These are phyloP conservation scores for Numenius arquata DNA, from an alignment of 2,113 vertebrate genomes.

Conservation along the genomic window DNA sequence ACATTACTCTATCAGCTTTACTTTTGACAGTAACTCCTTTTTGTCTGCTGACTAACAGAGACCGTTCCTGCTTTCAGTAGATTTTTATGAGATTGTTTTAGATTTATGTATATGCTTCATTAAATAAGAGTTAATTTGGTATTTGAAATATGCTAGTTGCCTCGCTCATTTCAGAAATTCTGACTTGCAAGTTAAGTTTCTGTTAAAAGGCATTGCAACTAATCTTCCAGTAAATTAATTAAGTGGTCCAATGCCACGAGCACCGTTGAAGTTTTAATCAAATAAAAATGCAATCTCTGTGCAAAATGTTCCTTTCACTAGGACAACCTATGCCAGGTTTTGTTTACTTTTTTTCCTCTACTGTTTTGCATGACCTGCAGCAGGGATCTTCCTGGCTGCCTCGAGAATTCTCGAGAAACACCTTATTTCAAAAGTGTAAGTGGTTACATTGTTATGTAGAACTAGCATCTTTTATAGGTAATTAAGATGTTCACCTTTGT, in stretches of 20 bases:
- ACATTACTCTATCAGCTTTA: not conserved
- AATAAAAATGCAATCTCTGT: constrained; percentile 27
- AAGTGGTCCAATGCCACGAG: constrained; percentile 11
- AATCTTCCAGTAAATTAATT: constrained; percentile 46
- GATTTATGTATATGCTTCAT: not conserved
- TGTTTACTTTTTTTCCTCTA: not conserved
- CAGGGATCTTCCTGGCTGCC: not conserved
- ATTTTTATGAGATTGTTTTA: not conserved
- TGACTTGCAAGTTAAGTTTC: not conserved
- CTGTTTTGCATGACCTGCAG: not conserved
- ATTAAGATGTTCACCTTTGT: not conserved
- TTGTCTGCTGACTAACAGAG: not conserved
- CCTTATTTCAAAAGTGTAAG: not conserved
- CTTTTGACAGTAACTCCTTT: not conserved
- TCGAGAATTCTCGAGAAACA: not conserved
- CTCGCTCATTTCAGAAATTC: constrained; percentile 1
- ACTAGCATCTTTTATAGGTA: not conserved
- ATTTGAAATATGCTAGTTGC: not conserved
- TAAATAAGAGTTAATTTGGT: not conserved
- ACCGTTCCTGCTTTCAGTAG: not conserved
- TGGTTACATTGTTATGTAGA: not conserved
- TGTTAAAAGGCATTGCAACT: constrained; percentile 16
- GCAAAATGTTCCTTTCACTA: constrained; percentile 21
- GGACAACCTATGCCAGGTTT: not conserved
- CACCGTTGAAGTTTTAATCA: constrained; percentile 25